phyloP scores from a whole-genome alignment of 2,797 vertebrate species.

The Nyctalus aviator region DNA sequence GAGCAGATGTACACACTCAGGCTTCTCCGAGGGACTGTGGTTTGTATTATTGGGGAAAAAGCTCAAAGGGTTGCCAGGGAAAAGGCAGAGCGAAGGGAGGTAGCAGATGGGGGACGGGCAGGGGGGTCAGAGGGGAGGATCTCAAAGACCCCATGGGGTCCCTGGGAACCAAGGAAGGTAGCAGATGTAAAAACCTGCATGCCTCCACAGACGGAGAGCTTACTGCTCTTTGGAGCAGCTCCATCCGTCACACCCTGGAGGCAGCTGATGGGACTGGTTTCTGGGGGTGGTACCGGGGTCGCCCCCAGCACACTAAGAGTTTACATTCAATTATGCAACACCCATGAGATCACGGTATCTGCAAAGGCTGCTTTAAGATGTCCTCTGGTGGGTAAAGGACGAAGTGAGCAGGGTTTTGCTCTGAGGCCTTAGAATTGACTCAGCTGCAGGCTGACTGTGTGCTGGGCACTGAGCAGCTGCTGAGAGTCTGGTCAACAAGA shows the following conservation, averaged over 20 bases:
- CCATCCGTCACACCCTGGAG: not conserved
- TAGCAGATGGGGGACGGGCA: not conserved
- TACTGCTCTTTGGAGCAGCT: not conserved
- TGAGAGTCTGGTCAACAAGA: not conserved
- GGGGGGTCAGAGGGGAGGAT: not conserved
- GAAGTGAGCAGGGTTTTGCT: not conserved
- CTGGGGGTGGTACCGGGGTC: not conserved
- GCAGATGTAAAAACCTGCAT: not conserved
- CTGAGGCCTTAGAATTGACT: rapidly evolving
- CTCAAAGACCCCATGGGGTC: not conserved
- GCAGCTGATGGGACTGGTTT: not conserved
- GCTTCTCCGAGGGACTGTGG: not conserved
- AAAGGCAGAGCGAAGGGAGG: not conserved
- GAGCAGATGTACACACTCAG: not conserved
- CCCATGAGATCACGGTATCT: not conserved
- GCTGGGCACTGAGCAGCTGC: not conserved
- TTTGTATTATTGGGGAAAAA: not conserved
- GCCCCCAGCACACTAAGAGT: not conserved
- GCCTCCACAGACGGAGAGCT: not conserved
- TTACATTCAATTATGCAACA: not conserved
- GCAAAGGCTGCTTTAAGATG: not conserved
- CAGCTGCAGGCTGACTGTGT: not conserved
- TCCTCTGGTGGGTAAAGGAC: not conserved
- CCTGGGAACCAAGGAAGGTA: not conserved
- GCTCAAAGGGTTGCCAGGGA: not conserved